Conservation (phyloP, 2,113 vertebrate genomes). For the Carassius carassius region DNA sequence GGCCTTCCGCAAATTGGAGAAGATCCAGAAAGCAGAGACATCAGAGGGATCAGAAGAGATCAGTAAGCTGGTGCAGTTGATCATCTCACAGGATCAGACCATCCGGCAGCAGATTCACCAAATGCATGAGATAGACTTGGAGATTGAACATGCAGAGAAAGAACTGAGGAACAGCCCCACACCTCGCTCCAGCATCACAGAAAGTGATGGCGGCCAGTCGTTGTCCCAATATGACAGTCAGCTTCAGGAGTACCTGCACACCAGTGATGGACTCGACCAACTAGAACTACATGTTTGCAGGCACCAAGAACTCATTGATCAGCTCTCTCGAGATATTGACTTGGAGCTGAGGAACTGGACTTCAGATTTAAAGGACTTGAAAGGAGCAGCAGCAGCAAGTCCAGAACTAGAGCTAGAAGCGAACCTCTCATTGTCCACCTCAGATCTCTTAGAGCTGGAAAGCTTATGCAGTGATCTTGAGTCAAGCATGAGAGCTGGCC, state of each 20-base stretch:
- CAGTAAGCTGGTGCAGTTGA: constrained; percentile 86
- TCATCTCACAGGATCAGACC: constrained; percentile 91
- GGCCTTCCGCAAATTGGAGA: constrained; percentile 91
- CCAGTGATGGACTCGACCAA: constrained; percentile 77
- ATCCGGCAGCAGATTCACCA: constrained; percentile 89
- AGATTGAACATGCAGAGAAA: constrained; percentile 82
- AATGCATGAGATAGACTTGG: constrained; percentile 86
- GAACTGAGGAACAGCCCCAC: constrained; percentile 75
- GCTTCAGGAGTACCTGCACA: constrained; percentile 72
- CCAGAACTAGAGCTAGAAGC: constrained; percentile 36
- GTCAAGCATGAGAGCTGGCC: constrained; percentile 81
- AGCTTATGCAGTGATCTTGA: constrained; percentile 80
- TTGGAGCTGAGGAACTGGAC: constrained; percentile 72
- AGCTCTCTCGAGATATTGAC: constrained; percentile 86
- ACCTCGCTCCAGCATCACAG: constrained; percentile 59
- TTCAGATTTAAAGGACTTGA: constrained; percentile 45
- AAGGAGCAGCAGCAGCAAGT: constrained; percentile 55
- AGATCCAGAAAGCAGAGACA: constrained; percentile 81
- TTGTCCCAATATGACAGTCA: constrained; percentile 61
- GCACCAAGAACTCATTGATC: constrained; percentile 82
- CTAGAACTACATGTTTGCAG: constrained; percentile 81
- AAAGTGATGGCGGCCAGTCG: constrained; percentile 46
- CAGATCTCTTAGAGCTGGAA: constrained; percentile 74
- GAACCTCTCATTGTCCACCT: constrained; percentile 49
- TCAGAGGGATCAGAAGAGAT: constrained; percentile 77